Evolutionary conservation across 2,797 vertebrate species (phyloP), one percentile per base, ranked within the genome.

Genomic region (Pseudochirops corinnae): DNA sequence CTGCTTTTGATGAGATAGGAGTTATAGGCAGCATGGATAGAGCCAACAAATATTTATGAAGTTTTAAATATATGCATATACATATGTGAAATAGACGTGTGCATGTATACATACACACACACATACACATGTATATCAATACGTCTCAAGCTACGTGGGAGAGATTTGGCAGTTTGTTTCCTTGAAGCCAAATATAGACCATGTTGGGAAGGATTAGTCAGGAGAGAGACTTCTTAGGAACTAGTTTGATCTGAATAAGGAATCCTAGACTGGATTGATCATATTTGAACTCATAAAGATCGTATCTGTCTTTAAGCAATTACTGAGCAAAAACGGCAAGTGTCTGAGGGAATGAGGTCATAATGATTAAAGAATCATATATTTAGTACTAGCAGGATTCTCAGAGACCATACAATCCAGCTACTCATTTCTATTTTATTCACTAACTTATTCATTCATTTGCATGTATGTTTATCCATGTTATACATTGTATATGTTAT

Each of bases 101-200:
- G n/a, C n/a, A n/a, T n/a, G n/a, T n/a, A n/a, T n/a, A n/a, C n/a
- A n/a, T n/a, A n/a, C n/a, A n/a, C n/a, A n/a, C n/a, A n/a, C n/a
- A n/a, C n/a, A n/a, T n/a, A n/a, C n/a, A n/a, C n/a, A n/a, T n/a
- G n/a, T n/a, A 55, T 55, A 55, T 11, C 91, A 58, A 4, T 13
- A 91, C 29, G 39, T 0, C 1, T 82, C 67, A 82, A 33, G 18
- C 60, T 96, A 50, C 55, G 93, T 90, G 46, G 93, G 90, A 95
- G 96, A 96, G 56, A 87, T 53, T 92, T 53, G 31, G 60, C 16
- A 46, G 50, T 95, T 55, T 92, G 18, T 56, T 52, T 31, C n/a
- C 26, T 91, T 93, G 96, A 90, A 93, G 4, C 53, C 28, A 93
- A 57, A 95, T 21, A 24, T 1, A 26, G 4, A 39, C 67, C 67